phyloP scores from a whole-genome alignment of 2,797 vertebrate species.

The Podarcis lilfordi region DNA sequence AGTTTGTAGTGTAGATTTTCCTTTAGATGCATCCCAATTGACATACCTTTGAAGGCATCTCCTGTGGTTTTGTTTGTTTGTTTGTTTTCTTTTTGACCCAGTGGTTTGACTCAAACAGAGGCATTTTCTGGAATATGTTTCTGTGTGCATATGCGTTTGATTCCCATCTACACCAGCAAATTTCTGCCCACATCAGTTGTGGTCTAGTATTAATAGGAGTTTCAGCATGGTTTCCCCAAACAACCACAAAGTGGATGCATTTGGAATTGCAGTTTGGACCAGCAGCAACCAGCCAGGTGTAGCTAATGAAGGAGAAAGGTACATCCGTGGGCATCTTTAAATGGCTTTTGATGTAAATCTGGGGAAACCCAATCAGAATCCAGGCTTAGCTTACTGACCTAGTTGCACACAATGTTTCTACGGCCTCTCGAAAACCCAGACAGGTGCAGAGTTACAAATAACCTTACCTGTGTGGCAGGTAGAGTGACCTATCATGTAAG shows the following conservation, averaged over 20 bases:
- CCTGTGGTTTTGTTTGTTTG: too few species aligned
- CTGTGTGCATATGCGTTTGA: not conserved
- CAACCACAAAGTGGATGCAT: too few species aligned
- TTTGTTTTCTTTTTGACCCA: not conserved
- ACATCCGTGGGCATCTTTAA: not conserved
- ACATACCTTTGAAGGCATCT: not conserved
- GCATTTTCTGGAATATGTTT: not conserved
- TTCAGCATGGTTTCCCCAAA: not conserved
- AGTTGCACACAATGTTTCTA: constrained; percentile 65
- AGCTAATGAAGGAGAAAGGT: constrained; percentile 65
- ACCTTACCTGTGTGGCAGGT: not conserved
- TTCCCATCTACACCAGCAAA: not conserved
- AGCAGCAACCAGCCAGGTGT: constrained; percentile 56
- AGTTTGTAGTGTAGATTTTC: rapidly evolving
- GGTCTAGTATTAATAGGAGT: not conserved
- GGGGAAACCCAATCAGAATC: constrained; percentile 72
- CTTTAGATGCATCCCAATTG: not conserved
- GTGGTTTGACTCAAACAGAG: not conserved
- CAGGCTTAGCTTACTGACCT: constrained; percentile 75
- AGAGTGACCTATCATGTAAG: not conserved
- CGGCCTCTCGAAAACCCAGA: constrained; percentile 25
- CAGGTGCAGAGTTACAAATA: not conserved
- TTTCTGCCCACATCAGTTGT: not conserved
- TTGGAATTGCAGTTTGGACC: not conserved
- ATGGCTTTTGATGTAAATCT: not conserved